Conservation (phyloP, 1,140 invertebrate genomes). For the Solenopsis invicta region DNA sequence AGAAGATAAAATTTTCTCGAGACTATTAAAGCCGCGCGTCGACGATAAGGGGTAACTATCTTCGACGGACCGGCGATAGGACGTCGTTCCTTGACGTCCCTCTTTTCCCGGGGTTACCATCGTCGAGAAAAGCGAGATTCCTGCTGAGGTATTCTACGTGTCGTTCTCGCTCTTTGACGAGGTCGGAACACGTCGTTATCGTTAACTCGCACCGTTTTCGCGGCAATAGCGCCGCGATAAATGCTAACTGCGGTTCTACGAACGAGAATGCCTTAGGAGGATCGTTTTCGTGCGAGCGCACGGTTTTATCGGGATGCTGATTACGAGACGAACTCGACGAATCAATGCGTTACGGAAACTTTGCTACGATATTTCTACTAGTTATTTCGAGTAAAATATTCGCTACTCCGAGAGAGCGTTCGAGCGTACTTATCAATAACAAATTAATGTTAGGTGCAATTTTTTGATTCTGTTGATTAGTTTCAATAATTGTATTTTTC, state of each 20-base stretch:
- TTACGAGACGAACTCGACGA: background rate
- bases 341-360: constrained; percentile 51
- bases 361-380: constrained; percentile 6
- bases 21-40: constrained; percentile 51
- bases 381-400: background rate
- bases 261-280: constrained; percentile 53
- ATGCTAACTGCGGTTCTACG: constrained; percentile 66
- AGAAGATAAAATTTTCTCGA: constrained; percentile 45
- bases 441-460: background rate
- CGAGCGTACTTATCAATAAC: background rate
- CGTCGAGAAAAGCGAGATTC: constrained; percentile 14
- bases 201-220: constrained; percentile 65
- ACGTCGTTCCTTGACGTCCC: constrained; percentile 37
- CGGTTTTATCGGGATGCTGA: constrained; percentile 55
- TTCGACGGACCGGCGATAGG: constrained; percentile 31
- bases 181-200: constrained; percentile 70
- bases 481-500: background rate
- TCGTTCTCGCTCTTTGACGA: constrained; percentile 50
- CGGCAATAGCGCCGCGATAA: constrained; percentile 65
- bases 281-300: constrained; percentile 36
- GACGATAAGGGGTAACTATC: constrained; percentile 53
- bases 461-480: background rate
- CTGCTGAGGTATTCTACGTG: constrained; percentile 5
- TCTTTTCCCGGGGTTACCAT: background rate
- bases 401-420: background rate